A percentile compares a stretch with the other conserved stretches of the same genome.
These are phyloP conservation scores for western clawed frog (Xenopus tropicalis) DNA, from an alignment of 2,113 vertebrate genomes.

Conservation along the genomic window DNA sequence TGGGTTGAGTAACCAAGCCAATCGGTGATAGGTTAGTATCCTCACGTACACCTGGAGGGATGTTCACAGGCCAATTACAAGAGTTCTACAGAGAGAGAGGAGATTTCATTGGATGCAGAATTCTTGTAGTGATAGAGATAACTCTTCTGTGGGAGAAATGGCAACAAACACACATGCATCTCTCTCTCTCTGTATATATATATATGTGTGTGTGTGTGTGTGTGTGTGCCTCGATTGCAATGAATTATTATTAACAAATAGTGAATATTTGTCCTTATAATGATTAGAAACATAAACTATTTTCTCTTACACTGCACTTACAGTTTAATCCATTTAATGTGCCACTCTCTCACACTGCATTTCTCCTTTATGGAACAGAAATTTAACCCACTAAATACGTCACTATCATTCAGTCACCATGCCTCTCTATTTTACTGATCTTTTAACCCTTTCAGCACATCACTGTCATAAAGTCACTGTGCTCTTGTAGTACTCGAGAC, in stretches of 20 bases:
- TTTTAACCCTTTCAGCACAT: background rate
- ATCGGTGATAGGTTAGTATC: background rate
- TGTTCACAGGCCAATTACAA: slow-evolving; percentile 18
- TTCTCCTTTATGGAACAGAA: background rate
- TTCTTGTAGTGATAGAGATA: slow-evolving; percentile 46
- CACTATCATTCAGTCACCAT: background rate
- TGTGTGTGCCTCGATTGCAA: background rate
- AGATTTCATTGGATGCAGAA: slow-evolving; percentile 27
- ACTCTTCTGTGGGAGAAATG: slow-evolving; percentile 36
- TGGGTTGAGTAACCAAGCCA: background rate
- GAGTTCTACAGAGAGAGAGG: background rate
- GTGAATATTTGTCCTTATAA: too few relatives aligned
- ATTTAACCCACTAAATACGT: slow-evolving; percentile 2
- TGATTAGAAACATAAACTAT: too few relatives aligned
- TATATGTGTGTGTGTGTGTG: background rate
- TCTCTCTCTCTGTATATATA: background rate
- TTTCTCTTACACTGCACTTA: too few relatives aligned
- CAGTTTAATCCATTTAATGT: background rate
- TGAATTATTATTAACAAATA: too few relatives aligned
- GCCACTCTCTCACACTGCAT: background rate
- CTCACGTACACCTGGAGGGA: slow-evolving; percentile 39
- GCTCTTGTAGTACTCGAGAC: background rate
- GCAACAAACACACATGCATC: slow-evolving; percentile 23
- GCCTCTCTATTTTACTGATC: background rate
- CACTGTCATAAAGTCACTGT: too few relatives aligned